These are phyloP conservation scores for Ranitomeya variabilis DNA, from an alignment of 2,113 vertebrate species.

Conservation along the genomic window DNA sequence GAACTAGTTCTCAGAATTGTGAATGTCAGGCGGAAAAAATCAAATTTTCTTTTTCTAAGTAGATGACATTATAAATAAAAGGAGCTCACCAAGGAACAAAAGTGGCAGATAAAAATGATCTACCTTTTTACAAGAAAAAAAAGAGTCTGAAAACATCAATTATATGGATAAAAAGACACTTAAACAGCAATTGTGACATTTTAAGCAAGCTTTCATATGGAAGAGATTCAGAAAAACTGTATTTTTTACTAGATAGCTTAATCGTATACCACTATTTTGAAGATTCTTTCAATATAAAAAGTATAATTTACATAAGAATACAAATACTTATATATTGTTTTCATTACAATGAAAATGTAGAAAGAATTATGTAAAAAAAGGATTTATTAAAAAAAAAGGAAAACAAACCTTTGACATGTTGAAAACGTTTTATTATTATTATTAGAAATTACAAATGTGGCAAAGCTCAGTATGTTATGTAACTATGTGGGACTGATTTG, in stretches of 20 bases:
- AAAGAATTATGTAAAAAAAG: background rate
- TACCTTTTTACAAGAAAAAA: conserved; percentile 18
- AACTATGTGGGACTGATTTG: too few species aligned
- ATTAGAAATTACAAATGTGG: background rate
- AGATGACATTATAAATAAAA: conserved; percentile 40
- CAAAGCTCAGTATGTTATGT: too few species aligned
- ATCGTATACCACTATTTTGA: background rate
- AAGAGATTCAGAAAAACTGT: background rate
- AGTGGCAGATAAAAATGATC: conserved; percentile 13
- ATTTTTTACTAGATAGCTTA: background rate
- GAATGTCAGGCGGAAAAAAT: background rate
- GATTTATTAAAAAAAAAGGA: background rate
- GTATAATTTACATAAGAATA: background rate
- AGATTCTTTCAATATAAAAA: background rate
- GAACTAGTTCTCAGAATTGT: background rate
- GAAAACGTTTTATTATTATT: background rate
- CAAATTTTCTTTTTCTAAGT: background rate
- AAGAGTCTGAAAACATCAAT: conserved; percentile 34
- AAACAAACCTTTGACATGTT: background rate
- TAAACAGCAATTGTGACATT: conserved; percentile 34
- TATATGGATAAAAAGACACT: conserved; percentile 22
- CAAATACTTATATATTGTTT: background rate
- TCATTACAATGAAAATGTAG: background rate
- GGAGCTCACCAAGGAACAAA: background rate
- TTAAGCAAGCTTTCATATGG: background rate